Evolutionary conservation across 2,888 invertebrate species (phyloP), one percentile per base, ranked within the genome.

Genomic region (Calliphora vomitoria): DNA sequence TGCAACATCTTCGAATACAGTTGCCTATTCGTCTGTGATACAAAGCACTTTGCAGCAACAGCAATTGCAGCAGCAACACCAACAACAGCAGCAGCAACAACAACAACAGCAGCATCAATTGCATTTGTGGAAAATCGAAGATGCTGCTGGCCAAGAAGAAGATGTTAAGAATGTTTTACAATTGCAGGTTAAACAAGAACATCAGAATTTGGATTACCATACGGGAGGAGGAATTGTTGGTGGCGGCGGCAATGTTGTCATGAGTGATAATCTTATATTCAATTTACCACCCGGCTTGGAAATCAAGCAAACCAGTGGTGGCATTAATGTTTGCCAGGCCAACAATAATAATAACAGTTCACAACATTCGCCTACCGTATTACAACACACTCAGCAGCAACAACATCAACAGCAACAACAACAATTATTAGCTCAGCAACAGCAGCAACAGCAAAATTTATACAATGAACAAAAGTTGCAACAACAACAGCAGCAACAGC

Each of bases 1-100:
- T 90, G 90, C 91, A 85, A 72, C 90, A 86, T 93, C 89, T 18
- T 87, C 87, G 90, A 88, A 92, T 60, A 91, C 96, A 92, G 96
- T 97, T 87, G 97, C 96, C 82, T 97, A 97, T 93, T 96, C 97
- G 74, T 97, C 97, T 89, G 97, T 97, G 87, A 97, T 97, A 91
- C 97, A 90, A 91, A 93, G 93, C 85, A 92, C 92, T 76, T 89
- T 92, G 87, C 92, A 91, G 85, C 93, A 92, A 64, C 92, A 92
- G 50, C 92, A 91, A 50, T 90, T 90, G 47, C 84, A 85, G 60
- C 90, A 89, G 60, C 90, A 90, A 11, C 88, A 89, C 15, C 88
- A 89, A 31, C 90, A 89, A 15, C 90, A 90, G 31, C 90, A 89
- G 35, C 90, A 90, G 11, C 88, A 89, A 20, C 88, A 89, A 38